Conservation (phyloP, 1,140 invertebrate species). For the Subanguina moxae region DNA sequence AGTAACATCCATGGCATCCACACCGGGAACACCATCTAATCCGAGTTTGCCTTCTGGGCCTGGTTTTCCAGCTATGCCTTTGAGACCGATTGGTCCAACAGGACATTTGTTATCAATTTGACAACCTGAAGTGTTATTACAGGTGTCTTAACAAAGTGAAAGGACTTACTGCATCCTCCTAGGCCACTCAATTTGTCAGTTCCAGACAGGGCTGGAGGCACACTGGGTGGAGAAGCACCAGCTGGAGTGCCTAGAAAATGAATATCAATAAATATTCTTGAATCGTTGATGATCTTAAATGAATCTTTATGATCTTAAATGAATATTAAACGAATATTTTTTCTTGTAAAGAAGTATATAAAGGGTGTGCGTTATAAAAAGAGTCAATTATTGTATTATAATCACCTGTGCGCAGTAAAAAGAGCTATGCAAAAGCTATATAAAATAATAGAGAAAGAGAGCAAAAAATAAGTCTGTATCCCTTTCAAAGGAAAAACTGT, state of each 20-base stretch:
- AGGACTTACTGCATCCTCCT: slow-evolving; percentile 28
- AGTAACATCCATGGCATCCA: slow-evolving; percentile 47
- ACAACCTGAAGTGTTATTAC: slow-evolving; percentile 19
- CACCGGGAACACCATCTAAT: slow-evolving; percentile 41
- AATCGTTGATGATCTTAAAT: too few species aligned
- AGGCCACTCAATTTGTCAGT: slow-evolving; percentile 11
- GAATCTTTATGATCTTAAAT: too few species aligned
- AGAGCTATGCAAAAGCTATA: too few species aligned
- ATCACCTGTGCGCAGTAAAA: too few species aligned
- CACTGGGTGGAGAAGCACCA: slow-evolving; percentile 38
- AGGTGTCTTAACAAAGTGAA: not conserved
- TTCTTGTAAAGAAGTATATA: too few species aligned
- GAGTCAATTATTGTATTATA: too few species aligned
- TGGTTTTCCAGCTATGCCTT: slow-evolving; percentile 36
- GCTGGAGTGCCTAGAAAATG: slow-evolving; percentile 24
- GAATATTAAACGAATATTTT: too few species aligned
- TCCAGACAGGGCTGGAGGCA: slow-evolving; percentile 33
- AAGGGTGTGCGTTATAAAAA: too few species aligned
- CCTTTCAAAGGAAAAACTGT: too few species aligned
- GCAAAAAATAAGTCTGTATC: too few species aligned
- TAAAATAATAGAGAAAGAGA: too few species aligned
- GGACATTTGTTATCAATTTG: slow-evolving; percentile 54
- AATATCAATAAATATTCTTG: too few species aligned
- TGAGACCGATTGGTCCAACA: slow-evolving; percentile 50
- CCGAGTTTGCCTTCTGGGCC: slow-evolving; percentile 40